These are phyloP conservation scores for Stichodactyla mertensii DNA, from an alignment of 64 coral and sea anemone species.

Conservation along the genomic window DNA sequence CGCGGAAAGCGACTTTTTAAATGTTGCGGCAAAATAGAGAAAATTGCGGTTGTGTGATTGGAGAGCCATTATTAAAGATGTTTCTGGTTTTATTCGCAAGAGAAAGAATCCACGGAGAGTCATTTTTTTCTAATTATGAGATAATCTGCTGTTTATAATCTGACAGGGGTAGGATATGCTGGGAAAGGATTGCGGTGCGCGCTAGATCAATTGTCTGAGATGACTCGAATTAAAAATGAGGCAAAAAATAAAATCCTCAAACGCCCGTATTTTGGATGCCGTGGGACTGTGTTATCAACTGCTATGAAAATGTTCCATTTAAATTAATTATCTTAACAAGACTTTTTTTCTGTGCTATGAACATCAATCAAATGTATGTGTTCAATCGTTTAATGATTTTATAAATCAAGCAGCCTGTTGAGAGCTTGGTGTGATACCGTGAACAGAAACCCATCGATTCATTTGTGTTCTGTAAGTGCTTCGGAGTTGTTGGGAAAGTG, in stretches of 20 bases:
- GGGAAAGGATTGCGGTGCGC: neutral
- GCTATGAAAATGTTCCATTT: neutral
- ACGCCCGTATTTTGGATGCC: neutral
- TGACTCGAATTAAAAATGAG: neutral
- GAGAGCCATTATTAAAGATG: neutral
- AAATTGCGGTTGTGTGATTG: neutral
- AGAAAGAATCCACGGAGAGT: neutral
- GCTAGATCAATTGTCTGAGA: neutral
- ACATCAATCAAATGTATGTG: neutral
- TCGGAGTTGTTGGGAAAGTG: neutral
- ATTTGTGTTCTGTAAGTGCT: neutral
- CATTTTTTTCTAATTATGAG: neutral
- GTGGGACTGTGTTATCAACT: neutral
- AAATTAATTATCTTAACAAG: neutral
- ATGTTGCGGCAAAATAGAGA: neutral
- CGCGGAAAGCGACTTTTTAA: constrained; percentile 4
- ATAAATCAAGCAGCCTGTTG: neutral
- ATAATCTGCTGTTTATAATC: neutral
- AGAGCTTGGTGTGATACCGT: neutral
- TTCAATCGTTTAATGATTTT: neutral
- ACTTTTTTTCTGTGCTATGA: neutral
- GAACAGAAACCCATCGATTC: neutral
- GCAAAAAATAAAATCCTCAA: neutral
- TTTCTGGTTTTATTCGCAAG: neutral
- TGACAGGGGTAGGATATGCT: neutral